Evolutionary conservation across 2,888 invertebrate genomes (phyloP), one percentile per base, ranked within the genome.

Genomic region (Siphlonurus alternatus): DNA sequence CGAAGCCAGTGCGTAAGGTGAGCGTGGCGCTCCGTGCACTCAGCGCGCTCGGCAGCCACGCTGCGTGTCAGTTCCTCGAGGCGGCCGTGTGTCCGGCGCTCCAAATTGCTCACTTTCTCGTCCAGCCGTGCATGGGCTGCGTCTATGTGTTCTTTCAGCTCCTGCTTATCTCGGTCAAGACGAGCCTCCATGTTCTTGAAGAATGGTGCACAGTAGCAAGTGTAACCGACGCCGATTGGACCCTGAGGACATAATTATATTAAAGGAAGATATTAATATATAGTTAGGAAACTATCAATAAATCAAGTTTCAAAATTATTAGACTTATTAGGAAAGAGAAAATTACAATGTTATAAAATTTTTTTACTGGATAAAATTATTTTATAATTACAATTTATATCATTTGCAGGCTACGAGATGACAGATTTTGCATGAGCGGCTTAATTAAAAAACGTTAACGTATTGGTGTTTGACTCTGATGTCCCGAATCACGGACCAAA

Each of bases 171-270:
- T 69, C 85, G 83, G 70, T 89, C 89, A 62, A 94, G 74, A 67
- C 87, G 84, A 53, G 89, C 86, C 73, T 94, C 93, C 76, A 95
- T 85, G 69, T 92, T 89, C 67, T 89, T 84, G 73, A 95, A 88
- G 75, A 93, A 87, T 0, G 95, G 95, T 0, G 90, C 92, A 73
- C 96, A 96, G 73, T 92, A 93, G 75, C 93, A 94, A 0, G 90
- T 89, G 74, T 93, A 91, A 0, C 93, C 93, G 1, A 92, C 88
- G 0, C 95, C 94, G n/a, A 94, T 87, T 0, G 95, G 95, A 1
- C 95, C 95, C 77, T 80, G 71, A 59, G 65, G 62, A 53, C 54
- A 20, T 5, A 23, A 10, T 23, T 23, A 59, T 51, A 25, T 24
- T 25, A 38, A 59, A 25, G 63, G 53, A 25, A 15, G n/a, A 22